A percentile compares a stretch with the other conserved stretches of the same genome.
These are phyloP conservation scores for Nomada ruficornis DNA, from an alignment of 2,888 invertebrate genomes.

Conservation along the genomic window DNA sequence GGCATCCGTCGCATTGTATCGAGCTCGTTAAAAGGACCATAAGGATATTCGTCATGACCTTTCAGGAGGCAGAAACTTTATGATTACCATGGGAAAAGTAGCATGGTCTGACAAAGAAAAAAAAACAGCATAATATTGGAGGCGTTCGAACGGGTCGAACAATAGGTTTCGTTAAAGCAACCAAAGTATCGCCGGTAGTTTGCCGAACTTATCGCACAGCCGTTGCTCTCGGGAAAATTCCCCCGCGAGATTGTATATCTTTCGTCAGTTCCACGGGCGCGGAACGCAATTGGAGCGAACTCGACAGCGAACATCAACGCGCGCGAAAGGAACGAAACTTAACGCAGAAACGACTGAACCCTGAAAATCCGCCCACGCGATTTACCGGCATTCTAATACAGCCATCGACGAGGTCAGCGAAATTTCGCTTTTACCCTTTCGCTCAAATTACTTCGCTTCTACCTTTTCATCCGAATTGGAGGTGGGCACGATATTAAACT, in stretches of 20 bases:
- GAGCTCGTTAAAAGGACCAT: too few relatives aligned
- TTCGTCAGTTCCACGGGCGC: constrained; percentile 4
- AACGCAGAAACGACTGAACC: too few relatives aligned
- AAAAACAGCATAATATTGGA: background rate
- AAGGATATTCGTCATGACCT: too few relatives aligned
- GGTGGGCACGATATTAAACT: constrained; percentile 48
- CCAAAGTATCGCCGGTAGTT: constrained; percentile 49
- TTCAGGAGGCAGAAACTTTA: too few relatives aligned
- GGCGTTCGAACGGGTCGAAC: constrained; percentile 55
- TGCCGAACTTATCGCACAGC: constrained; percentile 37
- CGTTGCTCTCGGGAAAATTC: constrained; percentile 58
- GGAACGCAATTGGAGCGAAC: constrained; percentile 34
- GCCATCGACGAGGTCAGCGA: constrained; percentile 9
- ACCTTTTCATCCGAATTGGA: constrained; percentile 23
- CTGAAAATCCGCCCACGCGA: background rate
- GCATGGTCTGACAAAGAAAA: too few relatives aligned
- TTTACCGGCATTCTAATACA: constrained; percentile 2
- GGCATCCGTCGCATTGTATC: too few relatives aligned
- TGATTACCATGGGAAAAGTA: too few relatives aligned
- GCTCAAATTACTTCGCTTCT: background rate
- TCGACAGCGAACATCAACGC: constrained; percentile 24
- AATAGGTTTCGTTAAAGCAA: constrained; percentile 68
- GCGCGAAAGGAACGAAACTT: constrained; percentile 13
- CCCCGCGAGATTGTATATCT: constrained; percentile 45
- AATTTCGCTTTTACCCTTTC: constrained; percentile 31